A percentile compares a stretch with the other conserved stretches of the same genome.
Evolutionary conservation across 2,797 vertebrate species (phyloP).

Genomic region (Notolepis coatsorum): DNA sequence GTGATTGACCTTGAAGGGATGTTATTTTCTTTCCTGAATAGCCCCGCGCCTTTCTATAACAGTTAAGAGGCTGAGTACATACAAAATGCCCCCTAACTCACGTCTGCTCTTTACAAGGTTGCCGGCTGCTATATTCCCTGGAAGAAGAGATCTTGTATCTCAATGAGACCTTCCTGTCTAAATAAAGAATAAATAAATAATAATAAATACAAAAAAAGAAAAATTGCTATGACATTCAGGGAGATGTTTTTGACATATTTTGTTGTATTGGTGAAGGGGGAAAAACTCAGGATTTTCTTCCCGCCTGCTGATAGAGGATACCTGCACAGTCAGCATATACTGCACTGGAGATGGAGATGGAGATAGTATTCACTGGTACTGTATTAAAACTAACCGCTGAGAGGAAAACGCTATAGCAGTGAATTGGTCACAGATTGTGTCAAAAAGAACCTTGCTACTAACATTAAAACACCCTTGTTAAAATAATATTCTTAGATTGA

Average conservation of each 20-base stretch:
- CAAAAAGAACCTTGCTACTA: neutral
- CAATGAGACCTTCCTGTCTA: no score
- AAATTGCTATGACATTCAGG: conserved; percentile 26
- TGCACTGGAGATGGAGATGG: conserved; percentile 4
- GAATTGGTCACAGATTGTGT: no score
- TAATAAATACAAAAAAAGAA: no score
- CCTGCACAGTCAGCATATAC: conserved; percentile 13
- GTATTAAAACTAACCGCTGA: neutral
- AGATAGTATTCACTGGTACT: conserved; percentile 15
- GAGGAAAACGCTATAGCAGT: neutral
- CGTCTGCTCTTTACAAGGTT: conserved; percentile 30
- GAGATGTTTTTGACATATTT: conserved; percentile 42
- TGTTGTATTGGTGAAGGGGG: neutral
- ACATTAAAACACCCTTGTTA: no score
- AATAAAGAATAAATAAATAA: no score
- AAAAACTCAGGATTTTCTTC: conserved; percentile 12
- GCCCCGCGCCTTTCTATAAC: neutral
- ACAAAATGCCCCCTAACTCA: conserved; percentile 37
- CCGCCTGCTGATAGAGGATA: neutral
- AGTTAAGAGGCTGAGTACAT: neutral
- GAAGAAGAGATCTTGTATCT: no score
- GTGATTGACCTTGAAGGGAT: conserved; percentile 68
- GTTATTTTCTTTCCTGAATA: conserved; percentile 63
- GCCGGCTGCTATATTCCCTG: neutral
- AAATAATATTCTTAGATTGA: no score